These are phyloP conservation scores for Gallinago nigripennis DNA, from an alignment of 2,797 vertebrate genomes.

Conservation along the genomic window DNA sequence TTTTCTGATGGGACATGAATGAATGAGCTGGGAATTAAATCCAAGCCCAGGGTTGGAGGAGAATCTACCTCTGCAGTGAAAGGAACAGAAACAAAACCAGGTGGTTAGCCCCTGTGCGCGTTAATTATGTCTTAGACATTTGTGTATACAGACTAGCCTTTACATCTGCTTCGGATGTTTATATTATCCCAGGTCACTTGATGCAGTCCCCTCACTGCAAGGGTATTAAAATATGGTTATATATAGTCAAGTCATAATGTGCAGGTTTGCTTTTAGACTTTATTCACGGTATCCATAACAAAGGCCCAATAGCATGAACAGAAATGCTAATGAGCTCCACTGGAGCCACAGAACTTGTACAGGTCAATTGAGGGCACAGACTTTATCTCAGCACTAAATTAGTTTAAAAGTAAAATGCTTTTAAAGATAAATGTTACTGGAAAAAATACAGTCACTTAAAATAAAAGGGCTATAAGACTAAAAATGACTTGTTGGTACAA, in stretches of 20 bases:
- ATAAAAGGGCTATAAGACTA: background rate
- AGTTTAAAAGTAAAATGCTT: background rate
- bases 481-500: background rate
- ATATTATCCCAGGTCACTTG: background rate
- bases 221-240: background rate
- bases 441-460: background rate
- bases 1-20: constrained; percentile 31
- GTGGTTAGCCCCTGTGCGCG: background rate
- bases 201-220: background rate
- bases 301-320: background rate
- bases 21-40: constrained; percentile 12
- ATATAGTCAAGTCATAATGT: background rate
- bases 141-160: background rate
- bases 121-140: background rate
- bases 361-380: background rate
- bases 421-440: background rate
- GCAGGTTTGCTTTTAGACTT: background rate
- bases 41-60: background rate
- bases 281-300: background rate
- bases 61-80: background rate
- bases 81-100: background rate
- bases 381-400: background rate
- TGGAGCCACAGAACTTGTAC: background rate
- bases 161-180: background rate
- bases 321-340: background rate